These are phyloP conservation scores for Malurus cyaneus DNA, from an alignment of 2,113 vertebrate genomes.

Conservation along the genomic window DNA sequence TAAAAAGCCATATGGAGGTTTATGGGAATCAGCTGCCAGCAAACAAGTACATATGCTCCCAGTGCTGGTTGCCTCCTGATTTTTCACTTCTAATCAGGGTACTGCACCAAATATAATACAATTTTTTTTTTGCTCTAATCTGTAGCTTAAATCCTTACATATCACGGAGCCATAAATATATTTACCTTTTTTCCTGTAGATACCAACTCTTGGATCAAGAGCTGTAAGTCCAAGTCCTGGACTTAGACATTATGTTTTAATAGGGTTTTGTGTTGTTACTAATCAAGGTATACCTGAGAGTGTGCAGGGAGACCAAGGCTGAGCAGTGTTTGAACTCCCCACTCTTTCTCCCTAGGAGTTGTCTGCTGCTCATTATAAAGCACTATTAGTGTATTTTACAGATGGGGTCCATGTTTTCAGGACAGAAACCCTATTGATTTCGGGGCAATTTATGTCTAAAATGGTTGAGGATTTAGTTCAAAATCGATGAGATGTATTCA, in stretches of 20 bases:
- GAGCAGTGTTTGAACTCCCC: neutral
- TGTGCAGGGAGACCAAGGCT: neutral
- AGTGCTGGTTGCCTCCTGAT: neutral
- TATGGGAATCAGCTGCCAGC: constrained; percentile 21
- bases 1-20: constrained; percentile 1
- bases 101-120: neutral
- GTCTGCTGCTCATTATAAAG: neutral
- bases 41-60: neutral
- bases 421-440: neutral
- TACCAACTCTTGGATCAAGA: neutral
- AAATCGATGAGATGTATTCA: neutral
- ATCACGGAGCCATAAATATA: neutral
- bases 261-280: neutral
- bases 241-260: neutral
- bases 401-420: neutral
- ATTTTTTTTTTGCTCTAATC: neutral
- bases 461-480: neutral
- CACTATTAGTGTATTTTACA: neutral
- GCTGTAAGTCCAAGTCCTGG: neutral
- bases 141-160: neutral
- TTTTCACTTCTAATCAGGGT: neutral
- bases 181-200: neutral
- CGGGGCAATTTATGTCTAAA: neutral
- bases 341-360: neutral
- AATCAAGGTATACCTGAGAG: neutral